A percentile compares a stretch with the other conserved stretches of the same genome.
Conservation (phyloP, 2,113 vertebrate species). For the Strix aluco region DNA sequence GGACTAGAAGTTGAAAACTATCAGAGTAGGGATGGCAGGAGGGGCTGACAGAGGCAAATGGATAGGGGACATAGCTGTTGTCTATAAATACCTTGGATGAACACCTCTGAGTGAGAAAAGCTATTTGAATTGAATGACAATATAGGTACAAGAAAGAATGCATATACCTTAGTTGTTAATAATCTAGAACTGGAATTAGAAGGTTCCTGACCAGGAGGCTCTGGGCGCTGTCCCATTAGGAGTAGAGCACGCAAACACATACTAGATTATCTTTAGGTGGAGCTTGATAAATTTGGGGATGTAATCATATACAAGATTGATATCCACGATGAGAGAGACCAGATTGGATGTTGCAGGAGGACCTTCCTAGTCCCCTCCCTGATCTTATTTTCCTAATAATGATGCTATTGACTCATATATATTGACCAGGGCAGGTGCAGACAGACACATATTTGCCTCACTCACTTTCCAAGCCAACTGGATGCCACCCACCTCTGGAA, state of each 20-base stretch:
- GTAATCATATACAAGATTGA: not conserved
- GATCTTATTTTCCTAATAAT: slow-evolving; percentile 28
- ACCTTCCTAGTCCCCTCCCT: slow-evolving; percentile 26
- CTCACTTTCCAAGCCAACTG: slow-evolving; percentile 17
- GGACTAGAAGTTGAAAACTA: not conserved
- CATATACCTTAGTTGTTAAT: not conserved
- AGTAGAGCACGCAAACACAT: not conserved
- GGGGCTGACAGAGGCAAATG: not conserved
- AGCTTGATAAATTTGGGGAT: not conserved
- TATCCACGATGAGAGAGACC: not conserved
- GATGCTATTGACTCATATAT: slow-evolving; percentile 24
- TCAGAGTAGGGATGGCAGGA: not conserved
- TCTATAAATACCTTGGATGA: not conserved
- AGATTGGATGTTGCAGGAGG: slow-evolving; percentile 8
- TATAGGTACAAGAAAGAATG: not conserved
- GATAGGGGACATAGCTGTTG: not conserved
- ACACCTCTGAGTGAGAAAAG: not conserved
- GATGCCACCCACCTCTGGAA: slow-evolving; percentile 55
- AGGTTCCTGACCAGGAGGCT: not conserved
- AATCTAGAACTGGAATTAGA: not conserved
- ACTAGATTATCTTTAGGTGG: not conserved
- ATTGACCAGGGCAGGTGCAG: slow-evolving; percentile 61
- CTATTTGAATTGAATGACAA: not conserved
- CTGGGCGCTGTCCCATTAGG: not conserved
- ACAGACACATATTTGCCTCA: slow-evolving; percentile 49